Evolutionary conservation across 2,113 vertebrate genomes (phyloP), one percentile per base, ranked within the genome.

Genomic region (Alethe castanea): DNA sequence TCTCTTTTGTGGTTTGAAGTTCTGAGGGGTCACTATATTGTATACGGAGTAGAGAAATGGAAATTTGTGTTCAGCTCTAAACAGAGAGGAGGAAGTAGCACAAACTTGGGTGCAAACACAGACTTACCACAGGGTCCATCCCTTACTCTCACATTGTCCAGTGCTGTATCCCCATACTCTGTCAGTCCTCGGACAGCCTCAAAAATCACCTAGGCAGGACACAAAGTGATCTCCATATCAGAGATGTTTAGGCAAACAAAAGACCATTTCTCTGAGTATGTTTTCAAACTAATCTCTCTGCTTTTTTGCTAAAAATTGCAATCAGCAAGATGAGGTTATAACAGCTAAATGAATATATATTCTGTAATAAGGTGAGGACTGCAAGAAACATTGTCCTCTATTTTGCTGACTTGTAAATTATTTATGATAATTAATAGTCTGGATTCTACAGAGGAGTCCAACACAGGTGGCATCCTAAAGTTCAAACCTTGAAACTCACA

Each of bases 201-300:
- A 86, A 99, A 98, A 54, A 98, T 94, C 84, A 99, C 97, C 99
- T 99, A 86, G 42, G 15, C 19, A 81, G 47, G 35, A 80, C 2
- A 12, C 26, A 92, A 81, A 90, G 22, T 18, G 40, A 62, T 73
- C 38, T 15, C 17, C 73, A 24, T 13, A 76, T 59, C 50, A 95
- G 52, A 61, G 13, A 22, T 54, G 23, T 42, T 74, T 31, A 53
- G 45, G n/a, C 6, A 66, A 90, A 60, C 35, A 54, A 11, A 24
- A 79, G 18, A 65, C 8, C 35, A 64, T 74, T 81, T 74, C 4
- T 52, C 47, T 81, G n/a, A 60, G 6, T 19, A 15, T 8, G 14
- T 64, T 92, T 93, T 67, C 17, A 72, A 40, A 83, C 44, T 26
- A 42, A 31, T 29, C 19, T 62, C 38, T 59, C 42, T 67, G 22